These are phyloP conservation scores for Passer montanus DNA, from an alignment of 2,113 vertebrate genomes.

Conservation along the genomic window DNA sequence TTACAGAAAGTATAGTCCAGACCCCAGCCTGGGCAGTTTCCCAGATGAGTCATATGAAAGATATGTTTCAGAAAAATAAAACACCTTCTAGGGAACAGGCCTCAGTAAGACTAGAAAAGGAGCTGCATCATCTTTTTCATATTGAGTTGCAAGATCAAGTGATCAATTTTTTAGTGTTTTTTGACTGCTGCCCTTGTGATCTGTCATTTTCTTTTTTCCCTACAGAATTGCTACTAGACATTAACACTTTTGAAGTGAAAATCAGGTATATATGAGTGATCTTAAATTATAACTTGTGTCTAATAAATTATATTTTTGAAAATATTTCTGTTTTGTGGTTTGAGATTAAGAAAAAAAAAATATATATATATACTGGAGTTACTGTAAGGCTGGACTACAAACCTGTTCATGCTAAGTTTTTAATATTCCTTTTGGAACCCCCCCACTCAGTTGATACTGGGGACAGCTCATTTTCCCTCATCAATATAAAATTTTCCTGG, in stretches of 20 bases:
- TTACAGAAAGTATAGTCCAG: not conserved
- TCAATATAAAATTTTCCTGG: not conserved
- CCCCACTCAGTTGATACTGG: not conserved
- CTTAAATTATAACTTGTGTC: not conserved
- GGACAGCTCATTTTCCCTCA: not conserved
- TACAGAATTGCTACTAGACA: not conserved
- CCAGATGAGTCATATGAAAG: not conserved
- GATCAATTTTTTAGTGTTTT: not conserved
- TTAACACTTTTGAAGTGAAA: not conserved
- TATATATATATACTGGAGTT: not conserved
- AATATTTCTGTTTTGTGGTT: not conserved
- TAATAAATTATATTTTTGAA: not conserved
- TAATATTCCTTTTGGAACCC: not conserved
- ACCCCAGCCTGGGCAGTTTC: not conserved
- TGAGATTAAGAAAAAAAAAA: not conserved
- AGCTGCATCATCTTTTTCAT: not conserved
- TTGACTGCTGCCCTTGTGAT: not conserved
- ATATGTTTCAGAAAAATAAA: not conserved
- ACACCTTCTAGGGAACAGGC: not conserved
- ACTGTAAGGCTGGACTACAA: not conserved
- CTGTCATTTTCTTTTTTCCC: not conserved
- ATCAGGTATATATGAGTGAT: not conserved
- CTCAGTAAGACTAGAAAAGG: not conserved
- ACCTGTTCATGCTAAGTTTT: not conserved
- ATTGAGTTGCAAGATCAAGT: not conserved